phyloP scores from a whole-genome alignment of 2,797 vertebrate genomes.

The Thalassophryne amazonica region DNA sequence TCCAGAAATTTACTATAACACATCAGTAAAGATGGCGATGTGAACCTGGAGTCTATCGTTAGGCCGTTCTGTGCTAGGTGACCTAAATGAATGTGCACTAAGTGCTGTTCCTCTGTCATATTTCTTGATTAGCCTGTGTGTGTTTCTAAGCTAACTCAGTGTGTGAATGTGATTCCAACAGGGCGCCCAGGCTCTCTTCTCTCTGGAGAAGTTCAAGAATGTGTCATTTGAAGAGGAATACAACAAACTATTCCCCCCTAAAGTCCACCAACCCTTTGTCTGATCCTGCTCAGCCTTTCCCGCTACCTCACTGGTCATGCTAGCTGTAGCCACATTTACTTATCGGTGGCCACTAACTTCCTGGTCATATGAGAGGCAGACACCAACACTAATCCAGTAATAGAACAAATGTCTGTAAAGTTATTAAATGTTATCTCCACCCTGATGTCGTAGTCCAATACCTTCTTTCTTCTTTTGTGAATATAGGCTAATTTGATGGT shows the following conservation, averaged over 20 bases:
- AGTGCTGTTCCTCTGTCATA: not conserved
- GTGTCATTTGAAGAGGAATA: conserved; percentile 96
- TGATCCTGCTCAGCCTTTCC: conserved; percentile 34
- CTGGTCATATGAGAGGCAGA: no score
- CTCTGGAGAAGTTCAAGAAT: conserved; percentile 86
- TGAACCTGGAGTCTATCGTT: no score
- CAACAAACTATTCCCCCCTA: conserved; percentile 85
- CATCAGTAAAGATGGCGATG: no score
- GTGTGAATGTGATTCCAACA: conserved; percentile 58
- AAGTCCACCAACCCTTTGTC: conserved; percentile 54
- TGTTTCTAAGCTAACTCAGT: conserved; percentile 9
- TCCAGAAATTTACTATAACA: no score
- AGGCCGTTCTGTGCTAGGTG: no score
- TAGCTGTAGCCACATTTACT: conserved; percentile 3
- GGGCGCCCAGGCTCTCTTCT: conserved; percentile 80
- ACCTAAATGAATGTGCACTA: not conserved
- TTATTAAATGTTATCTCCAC: no score
- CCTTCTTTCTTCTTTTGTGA: no score
- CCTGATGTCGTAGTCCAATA: no score
- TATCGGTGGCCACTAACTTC: not conserved
- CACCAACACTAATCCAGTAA: no score
- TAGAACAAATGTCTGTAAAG: no score
- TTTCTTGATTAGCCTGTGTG: not conserved
- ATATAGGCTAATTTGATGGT: no score
- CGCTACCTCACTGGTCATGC: conserved; percentile 2